These are phyloP conservation scores for Meganola albula DNA, from an alignment of 2,888 invertebrate species.

Conservation along the genomic window DNA sequence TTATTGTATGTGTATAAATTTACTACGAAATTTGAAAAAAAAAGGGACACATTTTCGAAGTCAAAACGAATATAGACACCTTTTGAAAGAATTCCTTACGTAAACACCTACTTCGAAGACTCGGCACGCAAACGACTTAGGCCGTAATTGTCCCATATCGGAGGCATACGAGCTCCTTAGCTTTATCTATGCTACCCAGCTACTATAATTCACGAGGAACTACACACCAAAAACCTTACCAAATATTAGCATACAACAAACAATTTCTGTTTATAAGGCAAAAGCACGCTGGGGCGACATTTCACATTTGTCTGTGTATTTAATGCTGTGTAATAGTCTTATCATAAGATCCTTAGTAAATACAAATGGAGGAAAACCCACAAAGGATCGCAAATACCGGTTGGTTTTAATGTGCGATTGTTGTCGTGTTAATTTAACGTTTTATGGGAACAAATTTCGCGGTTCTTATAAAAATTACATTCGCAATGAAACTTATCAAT, in stretches of 20 bases:
- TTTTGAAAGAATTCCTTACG: no score
- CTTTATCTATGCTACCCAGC: slow-evolving; percentile 29
- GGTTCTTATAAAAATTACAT: no score
- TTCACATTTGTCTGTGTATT: slow-evolving; percentile 29
- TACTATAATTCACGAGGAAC: slow-evolving; percentile 33
- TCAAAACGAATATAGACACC: background rate
- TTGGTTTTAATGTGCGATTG: no score
- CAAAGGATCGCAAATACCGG: no score
- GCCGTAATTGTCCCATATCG: slow-evolving; percentile 21
- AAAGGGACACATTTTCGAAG: background rate
- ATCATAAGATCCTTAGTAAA: no score
- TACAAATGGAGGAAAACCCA: no score
- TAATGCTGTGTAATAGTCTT: no score
- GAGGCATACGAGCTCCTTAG: slow-evolving; percentile 19
- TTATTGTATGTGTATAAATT: background rate
- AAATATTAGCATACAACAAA: slow-evolving; percentile 43
- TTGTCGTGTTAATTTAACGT: no score
- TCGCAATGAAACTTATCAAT: no score
- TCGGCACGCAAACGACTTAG: slow-evolving; percentile 2
- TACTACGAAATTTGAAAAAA: background rate
- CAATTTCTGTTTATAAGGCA: slow-evolving; percentile 32
- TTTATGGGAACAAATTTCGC: no score
- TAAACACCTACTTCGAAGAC: no score
- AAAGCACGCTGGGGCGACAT: slow-evolving; percentile 24
- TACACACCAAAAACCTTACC: slow-evolving; percentile 37